These are phyloP conservation scores for Serinus canaria DNA, from an alignment of 2,113 vertebrate genomes.

Conservation along the genomic window DNA sequence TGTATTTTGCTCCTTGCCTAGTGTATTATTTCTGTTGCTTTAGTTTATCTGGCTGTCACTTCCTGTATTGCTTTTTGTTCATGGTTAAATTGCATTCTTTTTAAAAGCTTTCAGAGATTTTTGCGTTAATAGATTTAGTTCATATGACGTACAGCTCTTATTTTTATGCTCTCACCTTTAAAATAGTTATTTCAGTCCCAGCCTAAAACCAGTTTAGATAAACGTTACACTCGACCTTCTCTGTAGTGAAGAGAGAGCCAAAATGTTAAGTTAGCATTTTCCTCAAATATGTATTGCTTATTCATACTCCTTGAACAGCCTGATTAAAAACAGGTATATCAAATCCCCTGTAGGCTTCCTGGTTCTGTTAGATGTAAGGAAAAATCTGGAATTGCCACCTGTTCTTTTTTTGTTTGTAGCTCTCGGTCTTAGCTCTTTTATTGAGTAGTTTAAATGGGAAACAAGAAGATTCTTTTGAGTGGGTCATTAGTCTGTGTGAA, in stretches of 20 bases:
- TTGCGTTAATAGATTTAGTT: background rate
- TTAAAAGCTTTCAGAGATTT: background rate
- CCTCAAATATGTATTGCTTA: background rate
- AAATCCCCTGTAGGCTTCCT: background rate
- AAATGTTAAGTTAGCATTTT: background rate
- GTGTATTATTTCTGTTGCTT: background rate
- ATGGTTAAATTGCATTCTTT: background rate
- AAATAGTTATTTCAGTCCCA: background rate
- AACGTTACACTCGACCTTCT: rapidly evolving
- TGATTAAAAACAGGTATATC: background rate
- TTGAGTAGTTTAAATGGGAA: background rate
- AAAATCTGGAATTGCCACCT: background rate
- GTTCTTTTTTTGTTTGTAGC: background rate
- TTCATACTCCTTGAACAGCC: background rate
- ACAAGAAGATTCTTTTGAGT: background rate
- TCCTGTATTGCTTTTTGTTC: background rate
- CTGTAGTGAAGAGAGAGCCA: background rate
- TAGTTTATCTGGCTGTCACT: background rate
- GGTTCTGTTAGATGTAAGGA: background rate
- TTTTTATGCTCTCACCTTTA: background rate
- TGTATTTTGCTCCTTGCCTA: background rate
- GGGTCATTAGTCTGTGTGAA: background rate
- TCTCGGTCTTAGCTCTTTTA: background rate
- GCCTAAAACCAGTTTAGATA: background rate
- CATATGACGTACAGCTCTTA: background rate